These are phyloP conservation scores for Pseudobourletiella spinata DNA, from an alignment of 1,140 invertebrate genomes.

Conservation along the genomic window DNA sequence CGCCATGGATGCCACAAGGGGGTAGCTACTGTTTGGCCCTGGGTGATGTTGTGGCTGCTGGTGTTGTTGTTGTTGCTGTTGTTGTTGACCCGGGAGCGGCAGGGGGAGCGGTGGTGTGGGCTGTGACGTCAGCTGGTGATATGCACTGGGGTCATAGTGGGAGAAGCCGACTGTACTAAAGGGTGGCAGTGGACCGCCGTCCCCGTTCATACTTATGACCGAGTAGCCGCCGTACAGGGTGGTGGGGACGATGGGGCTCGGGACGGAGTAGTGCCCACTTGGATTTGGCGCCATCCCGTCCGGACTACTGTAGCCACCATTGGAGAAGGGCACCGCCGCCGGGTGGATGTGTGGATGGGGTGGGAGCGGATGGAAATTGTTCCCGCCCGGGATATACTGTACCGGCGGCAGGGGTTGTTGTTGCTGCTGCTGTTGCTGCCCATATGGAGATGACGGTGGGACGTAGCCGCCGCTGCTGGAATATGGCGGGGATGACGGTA, in stretches of 20 bases:
- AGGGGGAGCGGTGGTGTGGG: background rate
- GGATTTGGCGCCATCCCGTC: background rate
- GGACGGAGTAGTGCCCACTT: background rate
- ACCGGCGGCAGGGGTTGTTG: too few relatives aligned
- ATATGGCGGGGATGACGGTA: background rate
- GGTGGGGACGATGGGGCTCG: slow-evolving; percentile 43
- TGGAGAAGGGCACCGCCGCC: slow-evolving; percentile 13
- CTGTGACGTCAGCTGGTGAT: slow-evolving; percentile 16
- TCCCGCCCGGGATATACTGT: slow-evolving; percentile 42
- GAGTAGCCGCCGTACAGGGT: slow-evolving; percentile 46
- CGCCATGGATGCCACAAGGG: slow-evolving; percentile 5
- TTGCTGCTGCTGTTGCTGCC: slow-evolving; percentile 28
- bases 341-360: background rate
- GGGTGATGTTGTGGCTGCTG: slow-evolving; percentile 7
- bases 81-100: too few relatives aligned
- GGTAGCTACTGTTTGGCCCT: slow-evolving; percentile 11
- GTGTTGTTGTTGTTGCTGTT: slow-evolving; percentile 13
- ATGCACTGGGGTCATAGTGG: slow-evolving; percentile 23
- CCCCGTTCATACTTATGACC: slow-evolving; percentile 1
- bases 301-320: slow-evolving; percentile 18
- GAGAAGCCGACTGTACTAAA: slow-evolving; percentile 29
- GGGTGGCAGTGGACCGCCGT: slow-evolving; percentile 22
- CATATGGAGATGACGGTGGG: slow-evolving; percentile 6
- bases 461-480: too few relatives aligned
- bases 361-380: slow-evolving; percentile 10